A percentile compares a stretch with the other conserved stretches of the same genome.
These are phyloP conservation scores for Scaptomyza montana DNA, from an alignment of 1,140 invertebrate genomes.

Conservation along the genomic window DNA sequence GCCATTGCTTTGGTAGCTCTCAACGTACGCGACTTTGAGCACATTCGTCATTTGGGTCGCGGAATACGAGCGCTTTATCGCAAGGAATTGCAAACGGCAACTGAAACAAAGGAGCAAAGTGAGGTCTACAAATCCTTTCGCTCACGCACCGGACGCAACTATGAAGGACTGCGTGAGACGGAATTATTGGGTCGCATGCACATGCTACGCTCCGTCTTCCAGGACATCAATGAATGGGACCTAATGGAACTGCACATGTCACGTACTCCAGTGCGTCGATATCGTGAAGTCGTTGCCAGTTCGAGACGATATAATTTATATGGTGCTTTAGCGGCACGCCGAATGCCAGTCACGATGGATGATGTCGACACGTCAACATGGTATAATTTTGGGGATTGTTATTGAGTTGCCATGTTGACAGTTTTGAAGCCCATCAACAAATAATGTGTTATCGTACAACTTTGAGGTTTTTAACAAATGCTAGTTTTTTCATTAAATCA, in stretches of 20 bases:
- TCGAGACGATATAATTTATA: conserved; percentile 66
- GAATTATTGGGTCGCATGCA: conserved; percentile 63
- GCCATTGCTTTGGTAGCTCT: conserved; percentile 68
- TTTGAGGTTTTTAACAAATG: background rate
- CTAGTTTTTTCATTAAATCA: background rate
- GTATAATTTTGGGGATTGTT: conserved; percentile 59
- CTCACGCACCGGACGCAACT: conserved; percentile 59
- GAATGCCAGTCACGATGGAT: conserved; percentile 56
- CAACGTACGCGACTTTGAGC: conserved; percentile 73
- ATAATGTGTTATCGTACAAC: background rate
- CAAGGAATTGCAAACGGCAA: conserved; percentile 65
- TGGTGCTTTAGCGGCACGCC: conserved; percentile 62
- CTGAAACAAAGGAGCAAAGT: conserved; percentile 56
- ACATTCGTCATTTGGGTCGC: conserved; percentile 67
- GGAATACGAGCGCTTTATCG: conserved; percentile 68
- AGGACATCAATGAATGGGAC: conserved; percentile 68
- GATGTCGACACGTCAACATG: conserved; percentile 54
- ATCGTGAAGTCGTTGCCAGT: conserved; percentile 60
- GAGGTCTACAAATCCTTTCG: conserved; percentile 73
- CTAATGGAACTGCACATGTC: conserved; percentile 69
- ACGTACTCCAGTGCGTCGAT: conserved; percentile 58
- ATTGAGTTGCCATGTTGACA: conserved; percentile 24
- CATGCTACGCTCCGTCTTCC: conserved; percentile 70
- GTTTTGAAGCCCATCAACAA: background rate
- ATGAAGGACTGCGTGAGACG: conserved; percentile 65